Evolutionary conservation across 2,888 invertebrate genomes (phyloP), one percentile per base, ranked within the genome.

Genomic region (Orgyia antiqua): DNA sequence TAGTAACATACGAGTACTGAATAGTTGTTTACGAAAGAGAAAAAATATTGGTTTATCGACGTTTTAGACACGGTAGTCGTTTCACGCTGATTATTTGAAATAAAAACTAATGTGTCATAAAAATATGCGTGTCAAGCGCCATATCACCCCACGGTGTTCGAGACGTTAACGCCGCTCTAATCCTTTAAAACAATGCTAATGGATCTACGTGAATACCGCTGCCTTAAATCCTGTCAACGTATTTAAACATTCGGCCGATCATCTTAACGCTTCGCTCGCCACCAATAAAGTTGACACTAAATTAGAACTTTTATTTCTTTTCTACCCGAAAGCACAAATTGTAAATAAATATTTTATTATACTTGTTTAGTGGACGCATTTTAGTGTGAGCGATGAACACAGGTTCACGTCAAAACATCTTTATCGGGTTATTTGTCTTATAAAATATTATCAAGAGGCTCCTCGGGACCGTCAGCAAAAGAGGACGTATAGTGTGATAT

Each of bases 341-440:
- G 74, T 77, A 72, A 77, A 79, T 79, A 77, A 78, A 80, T 82
- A 78, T 83, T 82, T 77, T 80, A 83, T 80, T 73, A 77, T 79
- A 77, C 76, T 68, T 72, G 77, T 77, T 75, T 83, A 80, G 56
- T 82, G 82, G 70, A 74, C 76, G 77, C 84, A 83, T 83, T 83
- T 83, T 79, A 75, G 83, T 83, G 79, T 83, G 82, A 83, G 80
- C 83, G 80, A 82, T 82, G 84, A 80, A 86, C 84, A 84, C 74
- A 76, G 84, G 79, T 86, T 76, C 84, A 82, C 78, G 86, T 86
- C 86, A 86, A 82, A 86, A 86, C 83, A 84, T 86, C 83, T 86
- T 84, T 84, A 86, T 86, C 84, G 75, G 77, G 83, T 84, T 86
- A 84, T 84, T 86, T 86, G 86, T 86, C 84, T 86, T 86, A 84